Evolutionary conservation across 2,113 vertebrate species (phyloP).

Genomic region (Zosterops pallidus): DNA sequence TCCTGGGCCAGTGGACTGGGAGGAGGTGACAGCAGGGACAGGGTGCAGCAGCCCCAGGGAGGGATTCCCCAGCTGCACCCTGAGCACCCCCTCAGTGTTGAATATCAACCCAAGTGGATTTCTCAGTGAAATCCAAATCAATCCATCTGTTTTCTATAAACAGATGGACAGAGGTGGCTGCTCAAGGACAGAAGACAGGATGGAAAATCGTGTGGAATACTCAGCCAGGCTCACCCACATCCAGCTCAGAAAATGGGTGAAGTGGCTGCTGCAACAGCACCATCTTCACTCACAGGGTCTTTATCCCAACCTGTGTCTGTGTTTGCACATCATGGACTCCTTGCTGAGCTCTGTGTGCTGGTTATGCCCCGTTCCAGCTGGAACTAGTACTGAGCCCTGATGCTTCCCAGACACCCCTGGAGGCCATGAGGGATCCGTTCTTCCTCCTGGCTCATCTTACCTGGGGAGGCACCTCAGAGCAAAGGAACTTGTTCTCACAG

Average conservation of each 20-base stretch:
- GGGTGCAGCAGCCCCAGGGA: not conserved
- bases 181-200: not conserved
- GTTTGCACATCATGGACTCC: not conserved
- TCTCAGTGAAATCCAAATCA: not conserved
- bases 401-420: not conserved
- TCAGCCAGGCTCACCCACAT: not conserved
- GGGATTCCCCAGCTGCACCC: not conserved
- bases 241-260: not conserved
- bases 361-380: accelerated
- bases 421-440: not conserved
- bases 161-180: not conserved
- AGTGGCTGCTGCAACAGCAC: accelerated
- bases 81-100: not conserved
- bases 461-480: not conserved
- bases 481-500: not conserved
- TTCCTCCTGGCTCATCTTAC: not conserved
- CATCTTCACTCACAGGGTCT: not conserved
- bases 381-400: not conserved
- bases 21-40: accelerated
- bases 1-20: not conserved
- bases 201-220: not conserved
- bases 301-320: accelerated
- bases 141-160: not conserved
- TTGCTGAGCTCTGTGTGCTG: accelerated
- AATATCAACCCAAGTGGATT: not conserved